Evolutionary conservation across 2,113 vertebrate species (phyloP), one percentile per base, ranked within the genome.

Genomic region (Phaethon lepturus): DNA sequence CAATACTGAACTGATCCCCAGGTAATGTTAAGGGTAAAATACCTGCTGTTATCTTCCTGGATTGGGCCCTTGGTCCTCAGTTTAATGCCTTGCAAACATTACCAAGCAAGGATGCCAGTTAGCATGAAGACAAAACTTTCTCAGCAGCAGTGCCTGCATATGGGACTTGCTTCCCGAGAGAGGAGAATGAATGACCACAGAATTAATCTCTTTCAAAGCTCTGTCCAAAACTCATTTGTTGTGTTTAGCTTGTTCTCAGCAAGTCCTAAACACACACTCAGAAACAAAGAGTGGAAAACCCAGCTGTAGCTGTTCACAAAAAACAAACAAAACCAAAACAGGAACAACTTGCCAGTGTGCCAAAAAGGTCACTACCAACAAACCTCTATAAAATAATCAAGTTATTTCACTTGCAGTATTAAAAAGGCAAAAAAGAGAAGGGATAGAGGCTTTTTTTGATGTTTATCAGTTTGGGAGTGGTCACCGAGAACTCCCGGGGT

Each of bases 171-270:
- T 93, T 94, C 49, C 84, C 5, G 0, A 88, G 62, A 87, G 53
- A 97, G 60, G 15, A 50, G 77, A 81, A 78, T 66, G 63, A 91
- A 87, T 82, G 86, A 68, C 74, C 58, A 71, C 67, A 88, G 69
- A 91, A 94, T 88, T 83, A 95, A 94, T 83, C 26, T 86, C 58
- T 84, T 92, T 66, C 55, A 90, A 90, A 93, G 55, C 47, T 80
- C 90, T 84, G 45, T 83, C 82, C 55, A 94, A 94, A 90, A 60
- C 71, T 93, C 63, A 79, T 95, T 96, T 92, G 59, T 93, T 95
- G 88, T 67, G 38, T 92, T 96, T 88, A 83, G 77, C 59, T 96
- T 90, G 5, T 95, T 93, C 96, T 96, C 94, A 97, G 55, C 75
- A 93, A 93, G 68, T 91, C 62, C 90, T 91, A 85, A 91, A 85